Evolutionary conservation across 30 jellyfish, hydroid and myxozoan genomes (phyloP).

Genomic region (Mastigias papua): DNA sequence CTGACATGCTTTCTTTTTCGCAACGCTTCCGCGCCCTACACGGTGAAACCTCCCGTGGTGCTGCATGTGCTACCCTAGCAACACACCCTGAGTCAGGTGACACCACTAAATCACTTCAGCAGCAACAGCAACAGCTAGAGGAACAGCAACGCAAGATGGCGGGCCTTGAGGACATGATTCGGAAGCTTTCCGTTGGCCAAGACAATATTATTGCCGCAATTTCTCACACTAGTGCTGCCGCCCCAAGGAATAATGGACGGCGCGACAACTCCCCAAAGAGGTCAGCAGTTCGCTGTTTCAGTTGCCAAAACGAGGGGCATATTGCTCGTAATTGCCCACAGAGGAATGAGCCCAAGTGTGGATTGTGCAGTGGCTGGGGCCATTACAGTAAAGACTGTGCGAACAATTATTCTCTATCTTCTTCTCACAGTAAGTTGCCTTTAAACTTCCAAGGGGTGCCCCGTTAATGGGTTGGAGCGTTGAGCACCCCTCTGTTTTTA

Average conservation of each 20-base stretch:
- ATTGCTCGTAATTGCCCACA: slow-evolving; percentile 13
- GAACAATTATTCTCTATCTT: not conserved
- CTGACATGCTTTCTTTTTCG: slow-evolving; percentile 6
- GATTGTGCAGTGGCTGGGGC: slow-evolving; percentile 13
- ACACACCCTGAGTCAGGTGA: slow-evolving; percentile 11
- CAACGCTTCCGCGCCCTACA: slow-evolving; percentile 7
- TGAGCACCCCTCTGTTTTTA: slow-evolving; percentile 48
- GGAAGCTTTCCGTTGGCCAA: slow-evolving; percentile 10
- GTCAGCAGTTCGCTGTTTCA: slow-evolving; percentile 1
- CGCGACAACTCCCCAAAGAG: not conserved
- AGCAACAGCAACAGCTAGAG: slow-evolving; percentile 12
- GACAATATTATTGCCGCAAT: slow-evolving; percentile 1
- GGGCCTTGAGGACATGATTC: not conserved
- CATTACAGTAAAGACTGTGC: slow-evolving; percentile 3
- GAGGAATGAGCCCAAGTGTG: not conserved
- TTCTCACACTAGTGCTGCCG: not conserved
- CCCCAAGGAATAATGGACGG: not conserved
- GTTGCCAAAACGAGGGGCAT: slow-evolving; percentile 10
- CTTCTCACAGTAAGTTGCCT: slow-evolving; percentile 11
- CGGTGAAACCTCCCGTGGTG: slow-evolving; percentile 11
- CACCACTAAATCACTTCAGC: slow-evolving; percentile 10
- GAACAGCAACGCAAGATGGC: slow-evolving; percentile 11
- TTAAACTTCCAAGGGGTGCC: slow-evolving; percentile 50
- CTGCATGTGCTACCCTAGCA: slow-evolving; percentile 16
- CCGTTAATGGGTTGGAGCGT: slow-evolving; percentile 36